These are phyloP conservation scores for Chironomus riparius DNA, from an alignment of 2,888 invertebrate genomes.

Conservation along the genomic window DNA sequence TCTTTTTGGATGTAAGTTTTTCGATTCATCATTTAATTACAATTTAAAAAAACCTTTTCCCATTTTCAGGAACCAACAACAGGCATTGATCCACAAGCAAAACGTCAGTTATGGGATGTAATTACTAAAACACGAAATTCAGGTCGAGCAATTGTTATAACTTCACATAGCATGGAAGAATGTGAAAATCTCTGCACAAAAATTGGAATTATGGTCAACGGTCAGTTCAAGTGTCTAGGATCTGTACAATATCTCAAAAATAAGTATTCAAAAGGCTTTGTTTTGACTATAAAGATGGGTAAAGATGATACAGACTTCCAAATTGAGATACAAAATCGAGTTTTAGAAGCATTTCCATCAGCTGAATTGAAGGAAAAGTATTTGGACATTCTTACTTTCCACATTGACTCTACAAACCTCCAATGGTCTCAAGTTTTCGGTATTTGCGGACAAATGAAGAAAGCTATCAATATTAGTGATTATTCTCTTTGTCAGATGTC, in stretches of 20 bases:
- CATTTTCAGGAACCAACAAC: constrained; percentile 5
- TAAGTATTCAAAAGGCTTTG: constrained; percentile 50
- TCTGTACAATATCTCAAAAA: constrained; percentile 67
- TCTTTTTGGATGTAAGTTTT: constrained; percentile 43
- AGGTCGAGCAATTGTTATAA: constrained; percentile 68
- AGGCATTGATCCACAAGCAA: constrained; percentile 66
- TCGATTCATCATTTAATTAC: too few species aligned
- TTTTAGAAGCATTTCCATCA: not conserved
- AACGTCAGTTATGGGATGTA: constrained; percentile 71
- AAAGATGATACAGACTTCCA: not conserved
- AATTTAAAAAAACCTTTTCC: too few species aligned
- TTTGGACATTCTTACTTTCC: constrained; percentile 55
- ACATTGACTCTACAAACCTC: constrained; percentile 44
- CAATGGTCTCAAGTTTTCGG: constrained; percentile 56
- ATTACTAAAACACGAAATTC: constrained; percentile 56
- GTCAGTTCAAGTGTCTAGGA: constrained; percentile 63
- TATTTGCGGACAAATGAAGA: constrained; percentile 53
- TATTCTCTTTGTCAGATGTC: constrained; percentile 73
- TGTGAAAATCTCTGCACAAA: constrained; percentile 74
- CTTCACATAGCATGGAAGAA: constrained; percentile 81
- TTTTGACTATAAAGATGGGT: constrained; percentile 40
- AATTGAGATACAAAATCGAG: not conserved
- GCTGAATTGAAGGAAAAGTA: constrained; percentile 45
- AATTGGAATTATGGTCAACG: constrained; percentile 74
- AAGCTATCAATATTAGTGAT: constrained; percentile 55